Evolutionary conservation across 2,797 vertebrate species (phyloP), one percentile per base, ranked within the genome.

Genomic region (Acipenser oxyrinchus): DNA sequence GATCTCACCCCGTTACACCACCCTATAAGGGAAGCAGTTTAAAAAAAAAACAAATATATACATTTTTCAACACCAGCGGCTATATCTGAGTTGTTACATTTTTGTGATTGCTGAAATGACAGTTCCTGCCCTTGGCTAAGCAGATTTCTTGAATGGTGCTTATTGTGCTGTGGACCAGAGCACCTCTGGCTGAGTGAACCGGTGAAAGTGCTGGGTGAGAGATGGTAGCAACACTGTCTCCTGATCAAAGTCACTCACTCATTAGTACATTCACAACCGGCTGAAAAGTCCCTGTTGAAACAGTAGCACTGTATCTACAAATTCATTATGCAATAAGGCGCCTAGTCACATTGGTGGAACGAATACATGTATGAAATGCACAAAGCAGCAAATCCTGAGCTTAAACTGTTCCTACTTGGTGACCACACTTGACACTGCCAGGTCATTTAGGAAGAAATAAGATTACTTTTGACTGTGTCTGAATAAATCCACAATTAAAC

Each of bases 141-240:
- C 72, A 37, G 6, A 10, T 58, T 71, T 73, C 10, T 51, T 89
- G 81, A 89, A 86, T 84, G 72, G 74, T 76, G 62, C 66, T 77
- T 82, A 79, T 86, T 88, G 84, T 89, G 81, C 70, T 77, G 0
- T 68, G 74, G 66, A 61, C 53, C 78, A 74, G 66, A 78, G 62
- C 71, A 69, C 59, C 70, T 74, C 78, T 75, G 71, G 76, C 77
- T 83, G 82, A 71, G 23, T 72, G 64, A 72, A 74, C 82, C 71
- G 71, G 72, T 66, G 72, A 73, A 75, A 77, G 71, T 72, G 77
- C 65, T 37, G 73, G 64, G 67, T 75, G 10, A n/a, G 60, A 76
- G 74, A 69, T 64, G 60, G 71, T 69, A 65, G 69, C 62, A 63
- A 66, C 71, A 65, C 72, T 78, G 76, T 74, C 75, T 65, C 37